Base-by-base conservation (phyloP, 2,888 invertebrate genomes). In the Sialis fuliginosa region DNA sequence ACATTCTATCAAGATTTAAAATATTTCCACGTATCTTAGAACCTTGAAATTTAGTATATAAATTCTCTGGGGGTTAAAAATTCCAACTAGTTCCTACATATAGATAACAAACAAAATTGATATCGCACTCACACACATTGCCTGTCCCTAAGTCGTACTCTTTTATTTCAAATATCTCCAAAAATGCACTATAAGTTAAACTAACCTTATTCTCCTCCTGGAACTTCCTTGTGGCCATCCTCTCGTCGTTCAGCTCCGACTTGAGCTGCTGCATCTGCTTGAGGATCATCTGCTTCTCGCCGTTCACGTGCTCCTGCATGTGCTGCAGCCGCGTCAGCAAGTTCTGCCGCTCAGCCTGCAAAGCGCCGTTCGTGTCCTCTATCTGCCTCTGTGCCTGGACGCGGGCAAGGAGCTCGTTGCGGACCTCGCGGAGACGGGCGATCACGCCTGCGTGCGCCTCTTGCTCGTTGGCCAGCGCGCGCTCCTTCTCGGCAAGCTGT, bases 401-500 rank as follows among this genome's bases (percentile, higher is more conserved):
- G 46, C 77, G 74, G 1, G 73, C 64, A 55, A 76, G 77, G 57
- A 85, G 65, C 53, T 79, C 81, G 33, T 71, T 63, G 57, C 87
- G 77, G 10, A 91, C 62, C 56, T 90, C 89, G 54, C 82, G 81
- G 42, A 90, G 60, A 62, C 86, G 88, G 34, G 75, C 78, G 56
- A 85, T 86, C 8, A 83, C 74, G 5, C 82, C 81, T 55, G 76
- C 71, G 1, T 82, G 77, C 0, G 83, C 79, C 56, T 85, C 81
- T 52, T 81, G 75, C 58, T 86, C 83, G 52, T 85, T 85, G 3
- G 71, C 63, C 5, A 88, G 63, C 1, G 78, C 74, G 55, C 83
- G 83, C 55, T 89, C 90, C 58, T 86, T 88, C 54, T 92, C 91
- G 22, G 85, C 83, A 32, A 93, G 67, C 62, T 92, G 90, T 55